Conservation (phyloP, 1,140 invertebrate genomes). For the Drosophila lini region DNA sequence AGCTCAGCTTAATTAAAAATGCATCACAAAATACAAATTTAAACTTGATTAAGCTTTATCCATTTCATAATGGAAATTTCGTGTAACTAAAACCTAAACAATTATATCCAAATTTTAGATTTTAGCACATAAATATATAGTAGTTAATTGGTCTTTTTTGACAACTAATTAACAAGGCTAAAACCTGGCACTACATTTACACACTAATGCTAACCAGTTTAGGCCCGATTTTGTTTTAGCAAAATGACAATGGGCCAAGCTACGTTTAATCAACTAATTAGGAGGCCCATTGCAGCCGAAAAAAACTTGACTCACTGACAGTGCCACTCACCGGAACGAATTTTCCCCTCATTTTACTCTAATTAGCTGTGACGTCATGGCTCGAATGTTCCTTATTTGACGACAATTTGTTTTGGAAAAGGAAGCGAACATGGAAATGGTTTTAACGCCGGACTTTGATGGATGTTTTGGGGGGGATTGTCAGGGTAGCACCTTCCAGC, state of each 20-base stretch:
- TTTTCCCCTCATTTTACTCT: slow-evolving; percentile 27
- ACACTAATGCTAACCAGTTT: not conserved
- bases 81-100: not conserved
- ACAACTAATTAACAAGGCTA: not conserved
- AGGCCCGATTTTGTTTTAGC: slow-evolving; percentile 1
- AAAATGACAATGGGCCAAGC: slow-evolving; percentile 9
- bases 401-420: slow-evolving; percentile 16
- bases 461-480: slow-evolving; percentile 33
- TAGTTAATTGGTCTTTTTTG: not conserved
- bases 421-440: slow-evolving; percentile 43
- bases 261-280: slow-evolving; percentile 44
- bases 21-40: not conserved
- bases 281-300: slow-evolving; percentile 31
- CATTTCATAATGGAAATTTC: not conserved
- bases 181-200: not conserved
- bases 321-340: slow-evolving; percentile 7
- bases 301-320: slow-evolving; percentile 24
- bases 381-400: slow-evolving; percentile 21
- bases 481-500: not conserved
- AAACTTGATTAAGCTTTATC: not conserved
- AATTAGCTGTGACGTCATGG: slow-evolving; percentile 53
- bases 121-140: not conserved
- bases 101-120: not conserved
- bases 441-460: slow-evolving; percentile 56
- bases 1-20: not conserved